Evolutionary conservation across 64 coral and sea anemone genomes (phyloP), one percentile per base, ranked within the genome.

Genomic region (Trachythela sp.): DNA sequence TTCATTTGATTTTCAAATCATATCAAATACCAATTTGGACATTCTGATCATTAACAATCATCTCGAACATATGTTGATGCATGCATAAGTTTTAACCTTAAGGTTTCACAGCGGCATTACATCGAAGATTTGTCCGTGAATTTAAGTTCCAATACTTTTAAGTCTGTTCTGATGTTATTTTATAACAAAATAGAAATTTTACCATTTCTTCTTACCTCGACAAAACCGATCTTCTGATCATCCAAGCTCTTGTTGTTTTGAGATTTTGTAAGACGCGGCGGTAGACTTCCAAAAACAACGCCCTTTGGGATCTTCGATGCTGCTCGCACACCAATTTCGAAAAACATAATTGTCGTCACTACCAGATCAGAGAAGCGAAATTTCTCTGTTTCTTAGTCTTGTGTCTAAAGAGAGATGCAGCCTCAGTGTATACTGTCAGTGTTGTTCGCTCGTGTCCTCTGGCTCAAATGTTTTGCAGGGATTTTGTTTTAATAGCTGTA

Each of bases 291-390:
- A 39, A 80, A 80, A 39, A 39, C 37, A 4, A 80, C 33, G 33
- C 75, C 75, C 37, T 80, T 36, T 36, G 75, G 75, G 30, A 80
- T 36, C 35, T 4, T 15, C 37, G 75, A 80, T 29, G 33, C 75
- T 35, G 75, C 75, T 80, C 31, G 31, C 13, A 80, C 75, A 37
- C 75, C 75, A 80, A 80, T 80, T 30, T 80, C 33, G 75, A 34
- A 80, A 13, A 39, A 35, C 75, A 80, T 80, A 15, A 13, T 80
- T 39, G 9, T 36, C 20, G 15, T 37, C 35, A 35, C 75, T 35
- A 0, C 34, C 13, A 64, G 26, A 59, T 59, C 20, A 5, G 17
- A 64, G 7, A 2, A 64, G 26, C 56, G 20, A 8, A 2, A 8
- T 27, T 64, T 2, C 26, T 52, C 49, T 52, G 56, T 27, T 64